Conservation (phyloP, 2,113 vertebrate genomes). For the Orientallactaga bullata region DNA sequence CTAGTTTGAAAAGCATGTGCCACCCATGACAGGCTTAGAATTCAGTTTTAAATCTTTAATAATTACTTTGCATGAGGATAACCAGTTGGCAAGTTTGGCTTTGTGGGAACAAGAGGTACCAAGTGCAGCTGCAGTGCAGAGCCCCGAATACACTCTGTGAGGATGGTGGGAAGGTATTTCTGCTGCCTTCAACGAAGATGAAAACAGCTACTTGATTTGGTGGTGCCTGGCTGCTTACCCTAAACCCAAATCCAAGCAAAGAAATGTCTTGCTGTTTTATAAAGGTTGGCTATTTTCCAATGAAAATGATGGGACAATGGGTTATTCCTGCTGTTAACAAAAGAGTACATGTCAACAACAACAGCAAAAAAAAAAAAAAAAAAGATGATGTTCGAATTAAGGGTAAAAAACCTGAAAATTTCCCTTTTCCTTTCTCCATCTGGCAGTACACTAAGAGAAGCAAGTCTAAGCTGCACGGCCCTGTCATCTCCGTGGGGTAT, state of each 20-base stretch:
- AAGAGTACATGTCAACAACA: not conserved
- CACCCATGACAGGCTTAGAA: not conserved
- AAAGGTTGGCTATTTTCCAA: slow-evolving; percentile 75
- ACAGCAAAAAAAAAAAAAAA: slow-evolving; percentile 64
- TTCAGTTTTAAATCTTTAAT: slow-evolving; percentile 38
- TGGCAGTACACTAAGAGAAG: slow-evolving; percentile 73
- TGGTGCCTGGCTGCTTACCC: slow-evolving; percentile 60
- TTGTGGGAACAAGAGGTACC: slow-evolving; percentile 15
- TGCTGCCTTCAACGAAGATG: slow-evolving; percentile 55
- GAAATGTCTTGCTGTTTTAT: slow-evolving; percentile 69
- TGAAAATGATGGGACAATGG: slow-evolving; percentile 66
- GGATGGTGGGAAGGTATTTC: not conserved
- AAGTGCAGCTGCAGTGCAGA: not conserved
- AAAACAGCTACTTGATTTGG: slow-evolving; percentile 69
- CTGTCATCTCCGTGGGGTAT: slow-evolving; percentile 89
- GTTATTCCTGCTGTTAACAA: slow-evolving; percentile 73
- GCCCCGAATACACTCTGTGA: not conserved
- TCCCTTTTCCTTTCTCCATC: slow-evolving; percentile 62
- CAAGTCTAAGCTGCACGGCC: slow-evolving; percentile 76
- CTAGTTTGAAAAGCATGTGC: too few relatives aligned
- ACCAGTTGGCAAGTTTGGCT: slow-evolving; percentile 56
- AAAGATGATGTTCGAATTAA: slow-evolving; percentile 67
- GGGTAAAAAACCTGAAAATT: slow-evolving; percentile 57
- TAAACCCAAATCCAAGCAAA: not conserved
- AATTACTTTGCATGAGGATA: slow-evolving; percentile 12